Evolutionary conservation across 2,888 invertebrate genomes (phyloP).

Genomic region (Syrphus vitripennis): DNA sequence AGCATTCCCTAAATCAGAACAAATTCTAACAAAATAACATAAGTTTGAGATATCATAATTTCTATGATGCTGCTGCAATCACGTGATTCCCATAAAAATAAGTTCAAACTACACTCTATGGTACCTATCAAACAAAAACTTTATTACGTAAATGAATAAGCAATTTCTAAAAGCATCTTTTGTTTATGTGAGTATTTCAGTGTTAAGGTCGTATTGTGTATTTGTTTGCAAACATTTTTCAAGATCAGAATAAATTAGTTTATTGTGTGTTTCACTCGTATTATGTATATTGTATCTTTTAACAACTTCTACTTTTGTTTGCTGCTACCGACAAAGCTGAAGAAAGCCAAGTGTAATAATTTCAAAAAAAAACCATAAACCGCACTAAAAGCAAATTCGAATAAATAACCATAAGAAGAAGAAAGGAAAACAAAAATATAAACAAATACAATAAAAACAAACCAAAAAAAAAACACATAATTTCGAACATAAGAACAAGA

Average conservation of each 20-base stretch:
- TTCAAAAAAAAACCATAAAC: constrained; percentile 47
- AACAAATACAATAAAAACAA: background rate
- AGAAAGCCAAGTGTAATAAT: constrained; percentile 13
- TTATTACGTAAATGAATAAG: constrained; percentile 49
- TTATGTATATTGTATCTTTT: background rate
- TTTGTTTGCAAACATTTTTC: constrained; percentile 14
- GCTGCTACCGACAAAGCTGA: background rate
- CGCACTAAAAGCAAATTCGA: constrained; percentile 44
- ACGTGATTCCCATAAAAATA: constrained; percentile 3
- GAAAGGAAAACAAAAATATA: background rate
- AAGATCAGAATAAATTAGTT: constrained; percentile 16
- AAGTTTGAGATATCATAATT: no score
- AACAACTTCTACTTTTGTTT: background rate
- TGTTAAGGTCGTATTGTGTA: constrained; percentile 31
- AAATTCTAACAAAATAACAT: no score
- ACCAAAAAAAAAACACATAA: constrained; percentile 30
- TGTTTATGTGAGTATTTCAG: background rate
- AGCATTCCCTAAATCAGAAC: no score
- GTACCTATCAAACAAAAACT: background rate
- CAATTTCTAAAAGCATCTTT: constrained; percentile 43
- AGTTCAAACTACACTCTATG: constrained; percentile 40
- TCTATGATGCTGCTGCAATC: constrained; percentile 25
- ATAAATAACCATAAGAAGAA: constrained; percentile 20
- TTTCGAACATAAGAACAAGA: constrained; percentile 18
- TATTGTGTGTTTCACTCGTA: no score